Percentiles rank a stretch among this genome's conserved stretches.
Evolutionary conservation across 2,888 invertebrate species (phyloP).

Genomic region (Plutella xylostella): DNA sequence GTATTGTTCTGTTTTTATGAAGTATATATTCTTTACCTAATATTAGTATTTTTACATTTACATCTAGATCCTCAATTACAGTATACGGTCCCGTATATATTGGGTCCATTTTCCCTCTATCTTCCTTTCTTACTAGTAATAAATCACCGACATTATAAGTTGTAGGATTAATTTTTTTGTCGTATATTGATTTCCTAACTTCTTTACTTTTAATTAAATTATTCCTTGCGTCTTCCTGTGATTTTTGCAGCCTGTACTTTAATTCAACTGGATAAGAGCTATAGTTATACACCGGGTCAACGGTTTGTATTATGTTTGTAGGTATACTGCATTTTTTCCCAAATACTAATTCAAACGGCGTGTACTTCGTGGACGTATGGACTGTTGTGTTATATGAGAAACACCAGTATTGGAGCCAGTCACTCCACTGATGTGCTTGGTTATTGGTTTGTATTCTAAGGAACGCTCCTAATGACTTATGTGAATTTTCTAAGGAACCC

Average conservation of each 20-base stretch:
- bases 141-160: neutral
- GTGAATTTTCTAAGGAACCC: constrained; percentile 1
- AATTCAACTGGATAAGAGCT: neutral
- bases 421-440: neutral
- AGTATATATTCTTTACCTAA: neutral
- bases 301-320: neutral
- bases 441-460: neutral
- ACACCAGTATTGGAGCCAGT: constrained; percentile 3
- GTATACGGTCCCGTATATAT: neutral
- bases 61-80: neutral
- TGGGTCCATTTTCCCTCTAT: neutral
- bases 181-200: neutral
- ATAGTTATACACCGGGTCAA: neutral
- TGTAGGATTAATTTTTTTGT: neutral
- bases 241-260: neutral
- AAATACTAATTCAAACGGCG: neutral
- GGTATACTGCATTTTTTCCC: neutral
- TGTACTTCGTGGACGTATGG: neutral
- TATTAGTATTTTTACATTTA: neutral
- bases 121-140: neutral
- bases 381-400: constrained; percentile 2
- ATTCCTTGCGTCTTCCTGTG: neutral
- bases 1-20: neutral
- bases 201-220: neutral
- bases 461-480: neutral